A percentile compares a stretch with the other conserved stretches of the same genome.
phyloP scores from a whole-genome alignment of 1,140 invertebrate species.

The Drosophila takahashii region DNA sequence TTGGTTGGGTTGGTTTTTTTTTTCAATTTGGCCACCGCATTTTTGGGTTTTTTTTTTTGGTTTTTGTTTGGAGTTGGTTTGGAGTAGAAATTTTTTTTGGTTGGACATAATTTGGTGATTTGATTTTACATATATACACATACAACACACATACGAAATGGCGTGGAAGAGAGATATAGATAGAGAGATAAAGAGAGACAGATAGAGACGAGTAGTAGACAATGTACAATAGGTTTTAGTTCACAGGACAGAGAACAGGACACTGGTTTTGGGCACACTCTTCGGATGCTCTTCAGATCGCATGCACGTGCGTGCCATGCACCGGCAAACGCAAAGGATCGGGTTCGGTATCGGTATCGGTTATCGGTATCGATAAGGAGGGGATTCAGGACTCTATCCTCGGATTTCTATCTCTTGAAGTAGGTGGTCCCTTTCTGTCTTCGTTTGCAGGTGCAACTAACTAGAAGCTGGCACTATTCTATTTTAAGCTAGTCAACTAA shows the following conservation, averaged over 20 bases:
- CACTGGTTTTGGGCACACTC: slow-evolving; percentile 8
- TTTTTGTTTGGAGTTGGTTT: slow-evolving; percentile 39
- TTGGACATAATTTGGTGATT: slow-evolving; percentile 72
- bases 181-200: slow-evolving; percentile 45
- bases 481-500: slow-evolving; percentile 6
- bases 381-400: slow-evolving; percentile 6
- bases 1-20: slow-evolving; percentile 23
- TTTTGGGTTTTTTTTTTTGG: slow-evolving; percentile 28
- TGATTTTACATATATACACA: slow-evolving; percentile 60
- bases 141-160: slow-evolving; percentile 54
- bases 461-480: slow-evolving; percentile 23
- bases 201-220: slow-evolving; percentile 38
- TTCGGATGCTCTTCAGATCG: slow-evolving; percentile 6
- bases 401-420: slow-evolving; percentile 5
- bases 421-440: slow-evolving; percentile 22
- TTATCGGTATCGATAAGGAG: not conserved
- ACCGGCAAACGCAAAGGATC: slow-evolving; percentile 43
- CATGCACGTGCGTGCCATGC: slow-evolving; percentile 48
- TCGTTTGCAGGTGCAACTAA: slow-evolving; percentile 40
- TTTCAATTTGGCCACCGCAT: slow-evolving; percentile 21
- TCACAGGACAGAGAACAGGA: slow-evolving; percentile 18
- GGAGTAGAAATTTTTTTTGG: slow-evolving; percentile 63
- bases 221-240: slow-evolving; percentile 17
- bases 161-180: slow-evolving; percentile 36
- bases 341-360: not conserved